phyloP scores from a whole-genome alignment of 2,888 invertebrate species.

The Lepeophtheirus nordmannii region DNA sequence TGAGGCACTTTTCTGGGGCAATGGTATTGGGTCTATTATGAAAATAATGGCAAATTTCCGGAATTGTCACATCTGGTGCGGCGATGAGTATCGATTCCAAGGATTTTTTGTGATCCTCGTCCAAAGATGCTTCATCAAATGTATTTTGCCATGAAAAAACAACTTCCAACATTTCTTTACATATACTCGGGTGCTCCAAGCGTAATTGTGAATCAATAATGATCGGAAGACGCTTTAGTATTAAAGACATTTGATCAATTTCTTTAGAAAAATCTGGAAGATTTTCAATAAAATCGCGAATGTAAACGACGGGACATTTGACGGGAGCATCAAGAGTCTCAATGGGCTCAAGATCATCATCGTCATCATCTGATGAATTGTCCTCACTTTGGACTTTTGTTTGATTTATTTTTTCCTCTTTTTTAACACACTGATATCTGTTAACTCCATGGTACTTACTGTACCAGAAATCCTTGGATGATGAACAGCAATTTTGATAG shows the following conservation, averaged over 20 bases:
- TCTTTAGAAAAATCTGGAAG: not conserved
- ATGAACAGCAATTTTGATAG: not conserved
- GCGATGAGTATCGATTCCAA: slow-evolving; percentile 32
- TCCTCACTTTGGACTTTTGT: not conserved
- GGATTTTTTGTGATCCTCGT: slow-evolving; percentile 4
- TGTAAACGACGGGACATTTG: not conserved
- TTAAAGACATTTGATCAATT: slow-evolving; percentile 7
- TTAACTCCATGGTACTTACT: not conserved
- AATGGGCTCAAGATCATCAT: slow-evolving; percentile 19
- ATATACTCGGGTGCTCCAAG: slow-evolving; percentile 7
- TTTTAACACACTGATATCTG: not conserved
- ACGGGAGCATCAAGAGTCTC: slow-evolving; percentile 15
- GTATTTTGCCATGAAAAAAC: slow-evolving; percentile 8
- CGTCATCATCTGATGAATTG: slow-evolving; percentile 8
- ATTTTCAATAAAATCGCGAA: slow-evolving; percentile 14
- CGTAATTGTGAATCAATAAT: not conserved
- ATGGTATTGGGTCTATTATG: not conserved
- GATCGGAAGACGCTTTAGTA: slow-evolving; percentile 5
- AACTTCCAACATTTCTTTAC: slow-evolving; percentile 4
- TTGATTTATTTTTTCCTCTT: not conserved
- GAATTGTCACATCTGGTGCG: not conserved
- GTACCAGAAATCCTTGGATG: not conserved
- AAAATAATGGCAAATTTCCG: not conserved
- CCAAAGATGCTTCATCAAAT: slow-evolving; percentile 4
- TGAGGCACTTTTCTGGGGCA: not conserved